Percentiles rank a stretch among this genome's conserved stretches.
Conservation (phyloP, 2,797 vertebrate genomes). For the Discoglossus pictus region DNA sequence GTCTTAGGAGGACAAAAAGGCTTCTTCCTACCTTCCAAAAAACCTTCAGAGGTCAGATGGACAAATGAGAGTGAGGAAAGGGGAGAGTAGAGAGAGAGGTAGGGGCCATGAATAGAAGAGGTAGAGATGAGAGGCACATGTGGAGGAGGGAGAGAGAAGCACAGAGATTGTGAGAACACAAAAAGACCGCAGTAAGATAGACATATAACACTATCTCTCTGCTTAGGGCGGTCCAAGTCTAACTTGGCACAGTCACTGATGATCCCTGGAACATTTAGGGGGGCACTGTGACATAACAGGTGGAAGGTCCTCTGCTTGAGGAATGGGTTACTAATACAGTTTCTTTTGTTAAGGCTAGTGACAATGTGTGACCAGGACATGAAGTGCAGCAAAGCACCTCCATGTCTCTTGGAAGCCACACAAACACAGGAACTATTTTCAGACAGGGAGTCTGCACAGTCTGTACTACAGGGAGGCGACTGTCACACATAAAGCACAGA, state of each 20-base stretch:
- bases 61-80: conserved; percentile 51
- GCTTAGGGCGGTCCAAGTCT: no score
- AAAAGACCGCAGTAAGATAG: conserved; percentile 1
- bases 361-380: no score
- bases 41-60: conserved; percentile 76
- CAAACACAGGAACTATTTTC: no score
- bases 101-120: neutral
- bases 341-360: no score
- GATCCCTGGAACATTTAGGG: no score
- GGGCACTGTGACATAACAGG: no score
- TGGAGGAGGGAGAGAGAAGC: conserved; percentile 39
- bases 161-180: neutral
- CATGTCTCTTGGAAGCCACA: no score
- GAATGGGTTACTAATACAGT: no score
- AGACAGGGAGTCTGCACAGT: neutral
- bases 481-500: conserved; percentile 44
- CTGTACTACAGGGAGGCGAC: neutral
- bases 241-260: no score
- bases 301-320: no score
- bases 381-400: no score
- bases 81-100: neutral
- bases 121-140: conserved; percentile 44
- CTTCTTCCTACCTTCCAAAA: conserved; percentile 82
- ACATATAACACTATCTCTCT: neutral
- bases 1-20: conserved; percentile 57